These are phyloP conservation scores for Drosophila varians DNA, from an alignment of 1,140 invertebrate species.

Conservation along the genomic window DNA sequence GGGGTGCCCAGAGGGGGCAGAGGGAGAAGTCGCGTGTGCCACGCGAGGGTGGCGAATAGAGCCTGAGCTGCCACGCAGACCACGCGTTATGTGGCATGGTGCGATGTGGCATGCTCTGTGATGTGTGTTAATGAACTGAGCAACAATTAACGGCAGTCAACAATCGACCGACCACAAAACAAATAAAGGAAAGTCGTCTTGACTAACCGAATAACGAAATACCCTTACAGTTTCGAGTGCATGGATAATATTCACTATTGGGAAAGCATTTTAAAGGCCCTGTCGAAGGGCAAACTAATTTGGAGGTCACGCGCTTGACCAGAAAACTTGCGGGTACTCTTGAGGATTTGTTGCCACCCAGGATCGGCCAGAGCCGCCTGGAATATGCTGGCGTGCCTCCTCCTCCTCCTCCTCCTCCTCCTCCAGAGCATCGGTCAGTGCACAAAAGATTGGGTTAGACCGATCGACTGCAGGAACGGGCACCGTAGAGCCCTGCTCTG, in stretches of 20 bases:
- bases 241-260: too few species aligned
- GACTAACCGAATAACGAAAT: not conserved
- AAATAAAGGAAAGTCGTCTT: constrained; percentile 1
- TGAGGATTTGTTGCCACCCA: constrained; percentile 71
- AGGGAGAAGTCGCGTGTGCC: constrained; percentile 67
- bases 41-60: constrained; percentile 67
- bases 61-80: constrained; percentile 5
- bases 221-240: not conserved
- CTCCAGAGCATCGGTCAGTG: constrained; percentile 30
- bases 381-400: constrained; percentile 44
- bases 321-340: constrained; percentile 65
- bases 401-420: too few species aligned
- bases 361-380: constrained; percentile 32
- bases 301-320: constrained; percentile 53
- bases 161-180: constrained; percentile 16
- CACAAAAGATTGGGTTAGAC: not conserved
- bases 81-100: constrained; percentile 25
- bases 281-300: constrained; percentile 43
- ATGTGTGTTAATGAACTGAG: constrained; percentile 78
- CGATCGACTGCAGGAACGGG: constrained; percentile 26
- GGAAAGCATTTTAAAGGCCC: constrained; percentile 6
- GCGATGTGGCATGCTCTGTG: constrained; percentile 38
- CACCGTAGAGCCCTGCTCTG: constrained; percentile 42
- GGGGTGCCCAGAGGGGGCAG: not conserved
- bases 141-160: constrained; percentile 70